Evolutionary conservation across 1,140 invertebrate genomes (phyloP).

Genomic region (Leucophenga varia): DNA sequence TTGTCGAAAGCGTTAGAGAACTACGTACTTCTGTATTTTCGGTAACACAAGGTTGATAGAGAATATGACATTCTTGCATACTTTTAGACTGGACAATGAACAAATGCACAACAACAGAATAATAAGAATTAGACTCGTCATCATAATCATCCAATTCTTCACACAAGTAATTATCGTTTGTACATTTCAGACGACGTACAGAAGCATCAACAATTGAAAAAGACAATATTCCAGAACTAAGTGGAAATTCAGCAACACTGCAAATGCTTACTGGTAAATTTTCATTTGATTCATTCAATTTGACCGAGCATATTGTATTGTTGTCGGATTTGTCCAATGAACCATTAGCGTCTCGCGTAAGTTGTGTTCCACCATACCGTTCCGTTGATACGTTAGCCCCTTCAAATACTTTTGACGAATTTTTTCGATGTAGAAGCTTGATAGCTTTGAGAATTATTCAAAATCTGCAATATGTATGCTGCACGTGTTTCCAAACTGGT

Average conservation of each 20-base stretch:
- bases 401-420: slow-evolving; percentile 1
- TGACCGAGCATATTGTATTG: background rate
- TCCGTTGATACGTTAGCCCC: no score
- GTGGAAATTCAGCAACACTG: slow-evolving; percentile 78
- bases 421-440: background rate
- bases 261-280: slow-evolving; percentile 47
- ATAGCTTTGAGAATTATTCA: slow-evolving; percentile 58
- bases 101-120: slow-evolving; percentile 68
- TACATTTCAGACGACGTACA: slow-evolving; percentile 56
- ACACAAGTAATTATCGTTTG: slow-evolving; percentile 55
- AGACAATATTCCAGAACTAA: slow-evolving; percentile 81
- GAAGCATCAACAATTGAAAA: slow-evolving; percentile 83
- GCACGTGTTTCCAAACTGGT: slow-evolving; percentile 79
- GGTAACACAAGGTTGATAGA: slow-evolving; percentile 64
- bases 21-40: slow-evolving; percentile 34
- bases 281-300: background rate
- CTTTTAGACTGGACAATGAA: slow-evolving; percentile 87
- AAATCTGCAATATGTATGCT: slow-evolving; percentile 76
- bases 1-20: slow-evolving; percentile 22
- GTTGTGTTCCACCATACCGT: no score
- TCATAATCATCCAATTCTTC: slow-evolving; percentile 57
- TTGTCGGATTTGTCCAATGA: no score
- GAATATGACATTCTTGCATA: slow-evolving; percentile 81
- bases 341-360: no score
- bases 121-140: slow-evolving; percentile 46